Percentiles rank a stretch among this genome's conserved stretches.
phyloP scores from a whole-genome alignment of 2,888 invertebrate species.

The Emmelina monodactyla region DNA sequence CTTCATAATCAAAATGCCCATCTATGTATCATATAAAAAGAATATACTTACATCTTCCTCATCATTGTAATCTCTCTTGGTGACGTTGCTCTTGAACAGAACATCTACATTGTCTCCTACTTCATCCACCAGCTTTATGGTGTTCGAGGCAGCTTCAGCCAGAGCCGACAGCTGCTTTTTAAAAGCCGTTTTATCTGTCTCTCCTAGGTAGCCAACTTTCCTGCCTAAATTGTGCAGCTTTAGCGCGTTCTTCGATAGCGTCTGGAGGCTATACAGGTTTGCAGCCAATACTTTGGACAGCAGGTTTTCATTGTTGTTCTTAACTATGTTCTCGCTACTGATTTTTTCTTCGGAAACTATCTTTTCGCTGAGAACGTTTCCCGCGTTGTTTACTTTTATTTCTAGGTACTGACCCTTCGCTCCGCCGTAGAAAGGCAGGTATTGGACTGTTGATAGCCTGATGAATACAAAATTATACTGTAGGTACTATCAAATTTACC shows the following conservation, averaged over 20 bases:
- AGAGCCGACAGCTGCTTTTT: slow-evolving; percentile 62
- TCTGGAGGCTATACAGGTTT: slow-evolving; percentile 66
- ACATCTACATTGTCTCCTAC: slow-evolving; percentile 59
- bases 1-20: too few species aligned
- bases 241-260: slow-evolving; percentile 64
- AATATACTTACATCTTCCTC: slow-evolving; percentile 37
- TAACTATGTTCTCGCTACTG: slow-evolving; percentile 42
- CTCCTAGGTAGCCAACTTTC: slow-evolving; percentile 60
- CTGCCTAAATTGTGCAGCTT: slow-evolving; percentile 70
- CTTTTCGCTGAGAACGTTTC: slow-evolving; percentile 54
- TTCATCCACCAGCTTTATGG: slow-evolving; percentile 62
- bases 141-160: slow-evolving; percentile 64
- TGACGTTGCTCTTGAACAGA: slow-evolving; percentile 34
- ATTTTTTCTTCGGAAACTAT: slow-evolving; percentile 52
- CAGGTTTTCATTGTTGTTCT: slow-evolving; percentile 44
- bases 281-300: slow-evolving; percentile 49
- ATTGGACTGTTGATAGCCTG: slow-evolving; percentile 26
- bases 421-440: slow-evolving; percentile 76
- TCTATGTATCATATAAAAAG: too few species aligned
- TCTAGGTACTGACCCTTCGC: slow-evolving; percentile 73
- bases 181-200: slow-evolving; percentile 63
- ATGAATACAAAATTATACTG: too few species aligned
- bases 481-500: too few species aligned
- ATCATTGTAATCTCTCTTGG: slow-evolving; percentile 33
- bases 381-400: slow-evolving; percentile 62